Evolutionary conservation across 2,888 invertebrate species (phyloP), one percentile per base, ranked within the genome.

Genomic region (Drosophila neoperkinsi): DNA sequence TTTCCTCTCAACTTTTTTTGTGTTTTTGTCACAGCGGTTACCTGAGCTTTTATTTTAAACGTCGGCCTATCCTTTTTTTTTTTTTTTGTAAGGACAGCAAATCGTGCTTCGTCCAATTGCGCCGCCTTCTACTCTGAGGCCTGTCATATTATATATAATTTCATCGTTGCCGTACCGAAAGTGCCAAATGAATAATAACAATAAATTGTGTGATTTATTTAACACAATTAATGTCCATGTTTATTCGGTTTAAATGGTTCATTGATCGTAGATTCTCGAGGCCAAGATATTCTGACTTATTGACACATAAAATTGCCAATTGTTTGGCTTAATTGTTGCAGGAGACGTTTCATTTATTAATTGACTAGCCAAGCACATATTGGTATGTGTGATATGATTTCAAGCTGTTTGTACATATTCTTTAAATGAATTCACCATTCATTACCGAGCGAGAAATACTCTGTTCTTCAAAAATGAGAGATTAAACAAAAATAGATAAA

Each of bases 241-340:
- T 77, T 58, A 52, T 70, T 74, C 56, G 61, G 71, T 62, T 75
- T 70, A 65, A 55, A 53, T 71, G 68, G 67, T 79, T 64, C 67
- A 74, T 60, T 73, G 68, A 76, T 81, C 59, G 57, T 34, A 33
- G 46, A 56, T 34, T 34, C 53, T 69, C 55, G 66, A 81, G 74
- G 74, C 74, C 62, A 74, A 71, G 57, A 79, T 70, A 62, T 74
- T 64, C 53, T 81, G 79, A 86, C 82, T 75, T 83, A 79, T 84
- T 84, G 80, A 82, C 79, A 71, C 70, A 66, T 53, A 50, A 72
- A 77, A 74, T 83, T 74, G 63, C 38, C 75, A 71, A 49, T 67
- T 66, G 56, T 69, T 77, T 51, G 61, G 38, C 65, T 78, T 81
- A 82, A 82, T 82, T 82, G 75, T 71, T 58, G 21, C 62, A 36